phyloP scores from a whole-genome alignment of 2,797 vertebrate species.

The Enteromius argenteus region DNA sequence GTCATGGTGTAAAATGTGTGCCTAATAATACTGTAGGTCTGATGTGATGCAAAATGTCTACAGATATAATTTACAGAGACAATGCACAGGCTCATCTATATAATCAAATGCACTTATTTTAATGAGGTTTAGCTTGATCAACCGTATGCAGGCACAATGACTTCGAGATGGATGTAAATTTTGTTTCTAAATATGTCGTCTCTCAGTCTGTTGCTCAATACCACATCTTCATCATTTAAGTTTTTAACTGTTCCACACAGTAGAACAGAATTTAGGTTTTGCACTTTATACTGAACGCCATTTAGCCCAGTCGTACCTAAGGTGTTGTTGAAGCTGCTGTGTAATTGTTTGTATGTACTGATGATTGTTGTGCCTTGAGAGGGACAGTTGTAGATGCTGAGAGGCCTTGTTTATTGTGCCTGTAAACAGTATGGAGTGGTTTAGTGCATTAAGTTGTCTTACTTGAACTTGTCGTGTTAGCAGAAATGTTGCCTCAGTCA shows the following conservation, averaged over 20 bases:
- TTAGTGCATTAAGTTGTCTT: slow-evolving; percentile 38
- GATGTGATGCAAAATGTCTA: slow-evolving; percentile 29
- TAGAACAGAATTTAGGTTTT: slow-evolving; percentile 51
- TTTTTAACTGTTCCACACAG: slow-evolving; percentile 6
- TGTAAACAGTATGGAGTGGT: slow-evolving; percentile 41
- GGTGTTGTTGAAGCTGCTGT: slow-evolving; percentile 42
- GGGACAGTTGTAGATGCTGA: slow-evolving; percentile 10
- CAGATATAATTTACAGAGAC: neutral
- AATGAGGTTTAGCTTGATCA: neutral
- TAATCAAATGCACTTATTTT: slow-evolving; percentile 32
- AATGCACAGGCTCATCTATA: slow-evolving; percentile 19
- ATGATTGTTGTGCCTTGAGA: slow-evolving; percentile 54
- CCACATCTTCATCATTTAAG: slow-evolving; percentile 21
- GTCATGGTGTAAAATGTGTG: slow-evolving; percentile 22
- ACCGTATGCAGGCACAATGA: slow-evolving; percentile 16
- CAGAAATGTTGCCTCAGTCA: slow-evolving; percentile 10
- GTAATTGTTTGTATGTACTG: slow-evolving; percentile 27
- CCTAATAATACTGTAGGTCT: slow-evolving; percentile 44
- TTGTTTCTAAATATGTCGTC: neutral
- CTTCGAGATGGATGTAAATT: neutral
- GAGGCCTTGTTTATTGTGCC: slow-evolving; percentile 54
- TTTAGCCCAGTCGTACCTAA: slow-evolving; percentile 31
- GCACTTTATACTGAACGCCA: slow-evolving; percentile 55
- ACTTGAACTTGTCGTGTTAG: slow-evolving; percentile 29
- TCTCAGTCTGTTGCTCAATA: neutral